phyloP scores from a whole-genome alignment of 2,888 invertebrate species.

The Zonitis immaculata region DNA sequence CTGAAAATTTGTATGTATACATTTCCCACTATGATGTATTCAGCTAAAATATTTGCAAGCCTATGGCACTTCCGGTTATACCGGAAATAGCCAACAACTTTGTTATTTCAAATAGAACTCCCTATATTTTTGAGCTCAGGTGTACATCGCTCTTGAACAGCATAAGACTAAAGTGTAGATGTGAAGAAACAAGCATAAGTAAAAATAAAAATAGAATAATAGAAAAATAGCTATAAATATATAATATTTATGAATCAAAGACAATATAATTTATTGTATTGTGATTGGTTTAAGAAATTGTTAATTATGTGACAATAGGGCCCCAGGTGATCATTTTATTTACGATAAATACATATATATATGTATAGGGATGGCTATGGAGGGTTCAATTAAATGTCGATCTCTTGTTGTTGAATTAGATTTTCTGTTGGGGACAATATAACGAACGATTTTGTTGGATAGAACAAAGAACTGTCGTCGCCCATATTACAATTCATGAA shows the following conservation, averaged over 20 bases:
- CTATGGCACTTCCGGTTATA: too few relatives aligned
- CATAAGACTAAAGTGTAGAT: slow-evolving; percentile 19
- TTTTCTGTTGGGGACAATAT: neutral
- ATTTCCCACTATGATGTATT: too few relatives aligned
- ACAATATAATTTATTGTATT: too few relatives aligned
- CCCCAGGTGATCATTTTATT: neutral
- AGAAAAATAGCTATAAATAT: neutral
- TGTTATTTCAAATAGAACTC: too few relatives aligned
- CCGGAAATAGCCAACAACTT: too few relatives aligned
- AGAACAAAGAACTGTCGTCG: neutral
- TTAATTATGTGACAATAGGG: neutral
- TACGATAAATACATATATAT: too few relatives aligned
- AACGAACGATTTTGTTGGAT: neutral
- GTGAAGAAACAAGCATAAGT: neutral
- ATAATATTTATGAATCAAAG: too few relatives aligned
- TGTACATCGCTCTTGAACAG: slow-evolving; percentile 17
- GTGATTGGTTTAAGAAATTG: neutral
- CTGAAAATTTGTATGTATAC: too few relatives aligned
- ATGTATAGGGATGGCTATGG: too few relatives aligned
- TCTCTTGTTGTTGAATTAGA: neutral
- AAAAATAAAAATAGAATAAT: neutral
- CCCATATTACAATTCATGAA: neutral
- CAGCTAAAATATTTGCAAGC: too few relatives aligned
- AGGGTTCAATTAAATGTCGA: neutral
- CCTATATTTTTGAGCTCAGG: slow-evolving; percentile 20